phyloP scores from a whole-genome alignment of 2,113 vertebrate genomes.

The Pelecanus crispus region DNA sequence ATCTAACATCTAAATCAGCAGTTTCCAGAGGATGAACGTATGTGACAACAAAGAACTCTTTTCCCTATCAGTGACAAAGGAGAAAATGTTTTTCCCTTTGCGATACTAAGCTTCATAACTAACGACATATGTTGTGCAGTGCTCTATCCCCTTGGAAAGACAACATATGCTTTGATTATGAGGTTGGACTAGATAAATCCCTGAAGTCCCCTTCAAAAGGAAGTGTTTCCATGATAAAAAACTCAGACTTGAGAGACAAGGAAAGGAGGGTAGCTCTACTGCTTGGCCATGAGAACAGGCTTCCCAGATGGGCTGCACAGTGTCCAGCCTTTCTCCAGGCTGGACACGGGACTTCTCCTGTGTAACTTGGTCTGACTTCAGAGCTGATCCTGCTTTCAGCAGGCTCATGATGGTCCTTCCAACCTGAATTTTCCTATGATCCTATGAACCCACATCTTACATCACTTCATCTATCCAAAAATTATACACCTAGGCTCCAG shows the following conservation, averaged over 20 bases:
- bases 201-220: background rate
- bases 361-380: background rate
- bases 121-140: background rate
- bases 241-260: background rate
- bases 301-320: background rate
- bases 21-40: background rate
- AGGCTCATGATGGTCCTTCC: background rate
- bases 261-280: background rate
- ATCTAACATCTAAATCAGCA: background rate
- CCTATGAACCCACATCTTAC: background rate
- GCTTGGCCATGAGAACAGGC: background rate
- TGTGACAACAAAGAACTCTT: background rate
- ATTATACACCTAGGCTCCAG: accelerated
- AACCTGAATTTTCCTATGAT: background rate
- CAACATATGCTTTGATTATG: accelerated
- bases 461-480: background rate
- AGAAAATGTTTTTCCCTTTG: background rate
- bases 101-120: background rate
- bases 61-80: background rate
- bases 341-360: too few relatives aligned
- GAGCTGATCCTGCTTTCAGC: background rate
- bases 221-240: background rate
- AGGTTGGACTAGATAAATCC: background rate
- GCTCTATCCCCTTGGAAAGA: background rate
- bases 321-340: background rate